Conservation (phyloP, 1,140 invertebrate species). For the Trinorchestia longiramus region DNA sequence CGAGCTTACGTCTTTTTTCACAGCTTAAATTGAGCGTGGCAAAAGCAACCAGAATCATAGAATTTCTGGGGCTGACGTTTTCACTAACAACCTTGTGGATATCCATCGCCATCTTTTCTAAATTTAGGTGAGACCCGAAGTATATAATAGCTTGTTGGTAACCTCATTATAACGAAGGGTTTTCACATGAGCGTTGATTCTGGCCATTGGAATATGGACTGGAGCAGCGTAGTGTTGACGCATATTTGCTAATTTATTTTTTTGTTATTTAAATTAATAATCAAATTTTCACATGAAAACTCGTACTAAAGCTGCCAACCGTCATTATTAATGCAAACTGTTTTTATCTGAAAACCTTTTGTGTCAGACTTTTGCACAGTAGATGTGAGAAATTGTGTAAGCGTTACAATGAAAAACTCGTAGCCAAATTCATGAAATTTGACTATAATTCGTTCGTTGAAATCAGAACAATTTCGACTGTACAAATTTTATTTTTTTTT, state of each 20-base stretch:
- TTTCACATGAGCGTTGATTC: neutral
- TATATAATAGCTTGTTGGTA: neutral
- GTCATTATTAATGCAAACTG: neutral
- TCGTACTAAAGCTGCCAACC: neutral
- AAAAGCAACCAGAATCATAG: neutral
- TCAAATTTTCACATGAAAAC: neutral
- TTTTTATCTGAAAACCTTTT: no score
- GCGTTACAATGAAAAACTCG: no score
- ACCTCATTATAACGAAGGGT: neutral
- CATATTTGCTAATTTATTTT: neutral
- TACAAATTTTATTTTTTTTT: no score
- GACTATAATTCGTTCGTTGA: no score
- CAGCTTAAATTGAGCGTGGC: conserved; percentile 14
- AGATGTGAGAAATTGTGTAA: no score
- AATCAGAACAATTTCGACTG: no score
- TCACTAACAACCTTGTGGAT: neutral
- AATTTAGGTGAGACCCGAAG: neutral
- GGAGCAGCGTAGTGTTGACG: neutral
- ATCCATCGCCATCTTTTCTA: conserved; percentile 4
- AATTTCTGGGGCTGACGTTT: neutral
- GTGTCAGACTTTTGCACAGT: neutral
- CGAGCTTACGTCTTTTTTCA: neutral
- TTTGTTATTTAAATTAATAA: neutral
- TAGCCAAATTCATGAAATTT: no score
- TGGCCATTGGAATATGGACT: neutral